Evolutionary conservation across 2,113 vertebrate genomes (phyloP), one percentile per base, ranked within the genome.

Genomic region (Lates calcarifer): DNA sequence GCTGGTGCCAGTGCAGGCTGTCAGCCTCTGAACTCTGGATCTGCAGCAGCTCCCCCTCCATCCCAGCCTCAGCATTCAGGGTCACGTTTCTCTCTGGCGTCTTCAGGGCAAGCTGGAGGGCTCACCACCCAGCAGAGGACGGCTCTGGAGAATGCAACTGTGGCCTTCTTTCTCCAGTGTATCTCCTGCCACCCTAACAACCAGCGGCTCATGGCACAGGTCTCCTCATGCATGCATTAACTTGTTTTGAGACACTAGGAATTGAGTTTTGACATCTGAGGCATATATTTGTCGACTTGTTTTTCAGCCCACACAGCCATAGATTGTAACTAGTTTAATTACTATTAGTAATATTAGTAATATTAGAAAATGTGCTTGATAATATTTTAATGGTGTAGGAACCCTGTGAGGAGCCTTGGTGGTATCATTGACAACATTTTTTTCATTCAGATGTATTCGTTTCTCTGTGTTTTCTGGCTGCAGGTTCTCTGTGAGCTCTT

Each of bases 161-260:
- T 99, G 84, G 98, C 98, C 39, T 99, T 99, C 92, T 99, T 99
- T 83, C 93, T 99, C 5, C 98, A 99, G 82, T 99, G 98, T 64
- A 99, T 99, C 90, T 99, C 98, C 85, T 99, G 98, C 86, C 98
- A 99, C 91, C 98, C 98, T 39, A 97, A 96, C 95, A 99, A 99
- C 92, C 98, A 99, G 94, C 96, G 97, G 65, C 95, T 99, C 81
- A 99, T 99, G 98, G 97, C 98, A 76, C 97, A 99, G 97, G 98
- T 97, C 28, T 31, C 76, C 51, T 33, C 12, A 53, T 15, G 12
- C 24, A 18, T 33, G 45, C 29, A 20, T 24, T 71, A 6, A 17
- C 13, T 28, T 73, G 51, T 7, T 15, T 2, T 28, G 10, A 28
- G 15, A 62, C 24, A 5, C 11, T 17, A 72, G 33, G 14, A 37